A percentile compares a stretch with the other conserved stretches of the same genome.
These are phyloP conservation scores for Machimus rusticus DNA, from an alignment of 2,888 invertebrate species.

Conservation along the genomic window DNA sequence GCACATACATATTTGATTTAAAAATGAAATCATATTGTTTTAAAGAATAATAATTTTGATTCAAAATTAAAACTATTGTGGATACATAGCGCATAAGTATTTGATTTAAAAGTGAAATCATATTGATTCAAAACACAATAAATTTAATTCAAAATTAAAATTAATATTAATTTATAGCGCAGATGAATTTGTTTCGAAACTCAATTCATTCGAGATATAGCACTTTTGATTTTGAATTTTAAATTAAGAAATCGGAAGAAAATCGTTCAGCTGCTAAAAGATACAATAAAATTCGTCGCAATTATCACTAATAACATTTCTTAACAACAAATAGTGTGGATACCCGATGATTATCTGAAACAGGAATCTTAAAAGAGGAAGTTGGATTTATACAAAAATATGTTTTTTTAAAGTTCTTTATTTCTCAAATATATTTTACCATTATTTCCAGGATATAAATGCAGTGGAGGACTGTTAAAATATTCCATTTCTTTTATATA, in stretches of 20 bases:
- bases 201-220: too few species aligned
- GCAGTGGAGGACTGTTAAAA: slow-evolving; percentile 39
- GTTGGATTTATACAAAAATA: neutral
- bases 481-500: slow-evolving; percentile 18
- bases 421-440: slow-evolving; percentile 41
- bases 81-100: too few species aligned
- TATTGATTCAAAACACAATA: too few species aligned
- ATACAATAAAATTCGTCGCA: neutral
- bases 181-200: too few species aligned
- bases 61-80: too few species aligned
- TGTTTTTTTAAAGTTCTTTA: neutral
- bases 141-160: too few species aligned
- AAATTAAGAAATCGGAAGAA: neutral
- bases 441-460: slow-evolving; percentile 40
- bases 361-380: neutral
- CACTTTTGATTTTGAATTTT: too few species aligned
- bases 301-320: neutral
- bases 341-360: neutral
- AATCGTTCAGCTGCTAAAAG: neutral
- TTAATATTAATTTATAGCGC: too few species aligned
- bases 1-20: neutral
- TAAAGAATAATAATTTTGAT: neutral
- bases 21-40: neutral
- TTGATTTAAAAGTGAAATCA: too few species aligned
- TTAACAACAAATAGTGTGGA: neutral